Percentiles rank a stretch among this genome's conserved stretches.
These are phyloP conservation scores for Heliconius hortense DNA, from an alignment of 2,888 invertebrate species.

Conservation along the genomic window DNA sequence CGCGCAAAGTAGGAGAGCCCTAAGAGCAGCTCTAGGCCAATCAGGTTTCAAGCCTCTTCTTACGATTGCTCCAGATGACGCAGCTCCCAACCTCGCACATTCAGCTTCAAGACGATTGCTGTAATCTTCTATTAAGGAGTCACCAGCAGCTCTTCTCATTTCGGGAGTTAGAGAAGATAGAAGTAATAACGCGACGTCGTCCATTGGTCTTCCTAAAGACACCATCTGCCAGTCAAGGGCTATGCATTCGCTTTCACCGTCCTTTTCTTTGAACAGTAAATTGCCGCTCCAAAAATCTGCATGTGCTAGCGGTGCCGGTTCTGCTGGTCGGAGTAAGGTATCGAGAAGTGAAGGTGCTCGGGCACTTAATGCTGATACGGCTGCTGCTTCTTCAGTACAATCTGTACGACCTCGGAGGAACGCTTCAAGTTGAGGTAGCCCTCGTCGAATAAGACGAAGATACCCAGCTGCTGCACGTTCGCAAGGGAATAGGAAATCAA, in stretches of 20 bases:
- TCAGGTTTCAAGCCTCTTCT: conserved; percentile 79
- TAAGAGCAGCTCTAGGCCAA: conserved; percentile 86
- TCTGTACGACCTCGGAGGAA: conserved; percentile 86
- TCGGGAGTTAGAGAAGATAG: conserved; percentile 88
- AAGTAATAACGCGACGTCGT: conserved; percentile 88
- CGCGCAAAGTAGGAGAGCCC: conserved; percentile 89
- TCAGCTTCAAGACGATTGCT: conserved; percentile 84
- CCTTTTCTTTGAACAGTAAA: conserved; percentile 84
- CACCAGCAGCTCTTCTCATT: conserved; percentile 84
- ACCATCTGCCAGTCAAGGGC: conserved; percentile 94
- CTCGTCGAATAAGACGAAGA: conserved; percentile 88
- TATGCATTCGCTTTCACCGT: conserved; percentile 83
- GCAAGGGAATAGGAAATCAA: conserved; percentile 88
- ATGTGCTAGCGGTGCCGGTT: conserved; percentile 89
- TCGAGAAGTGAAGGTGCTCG: conserved; percentile 88
- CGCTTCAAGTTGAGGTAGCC: conserved; percentile 87
- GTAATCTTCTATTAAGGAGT: conserved; percentile 85
- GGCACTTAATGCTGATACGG: conserved; percentile 85
- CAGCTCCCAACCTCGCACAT: conserved; percentile 83
- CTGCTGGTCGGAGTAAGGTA: conserved; percentile 86
- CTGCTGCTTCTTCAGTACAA: conserved; percentile 82
- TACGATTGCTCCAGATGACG: conserved; percentile 77
- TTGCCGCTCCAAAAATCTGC: conserved; percentile 94
- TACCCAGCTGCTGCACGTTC: conserved; percentile 90
- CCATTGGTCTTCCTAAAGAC: conserved; percentile 88